phyloP scores from a whole-genome alignment of 2,888 invertebrate genomes.

The Prosopocoilus inquinatus region DNA sequence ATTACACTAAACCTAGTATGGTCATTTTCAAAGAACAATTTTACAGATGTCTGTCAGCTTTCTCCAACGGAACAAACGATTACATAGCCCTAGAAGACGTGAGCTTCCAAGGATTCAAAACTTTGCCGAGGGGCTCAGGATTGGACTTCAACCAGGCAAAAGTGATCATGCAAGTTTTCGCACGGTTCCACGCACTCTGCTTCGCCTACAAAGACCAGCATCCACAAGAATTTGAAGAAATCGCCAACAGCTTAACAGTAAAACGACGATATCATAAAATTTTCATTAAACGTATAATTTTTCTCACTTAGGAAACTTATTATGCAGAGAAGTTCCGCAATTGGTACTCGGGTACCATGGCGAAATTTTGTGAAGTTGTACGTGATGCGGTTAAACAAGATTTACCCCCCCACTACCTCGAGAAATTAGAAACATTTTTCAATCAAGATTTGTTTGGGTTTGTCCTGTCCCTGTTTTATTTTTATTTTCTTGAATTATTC shows the following conservation, averaged over 20 bases:
- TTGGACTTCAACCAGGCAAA: slow-evolving; percentile 40
- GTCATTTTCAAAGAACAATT: neutral
- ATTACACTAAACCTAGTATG: slow-evolving; percentile 19
- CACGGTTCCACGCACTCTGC: slow-evolving; percentile 51
- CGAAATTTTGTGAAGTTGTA: slow-evolving; percentile 54
- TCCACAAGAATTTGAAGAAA: slow-evolving; percentile 41
- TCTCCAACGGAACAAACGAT: slow-evolving; percentile 48
- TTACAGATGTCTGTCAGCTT: slow-evolving; percentile 42
- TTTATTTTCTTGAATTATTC: neutral
- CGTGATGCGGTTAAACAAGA: slow-evolving; percentile 65
- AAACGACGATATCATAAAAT: neutral
- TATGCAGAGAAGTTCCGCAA: slow-evolving; percentile 54
- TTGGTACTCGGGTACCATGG: slow-evolving; percentile 60
- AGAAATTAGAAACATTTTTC: slow-evolving; percentile 56
- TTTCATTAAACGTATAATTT: neutral
- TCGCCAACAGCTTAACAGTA: slow-evolving; percentile 25
- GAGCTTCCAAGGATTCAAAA: slow-evolving; percentile 41
- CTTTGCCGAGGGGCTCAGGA: slow-evolving; percentile 38
- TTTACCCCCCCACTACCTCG: slow-evolving; percentile 60
- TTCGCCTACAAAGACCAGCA: slow-evolving; percentile 50
- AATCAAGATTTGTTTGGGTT: slow-evolving; percentile 55
- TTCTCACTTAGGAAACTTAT: slow-evolving; percentile 57
- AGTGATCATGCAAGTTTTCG: slow-evolving; percentile 45
- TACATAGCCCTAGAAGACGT: slow-evolving; percentile 50
- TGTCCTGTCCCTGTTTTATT: slow-evolving; percentile 11